Conservation (phyloP, 2,797 vertebrate species). For the Sciurus carolinensis region DNA sequence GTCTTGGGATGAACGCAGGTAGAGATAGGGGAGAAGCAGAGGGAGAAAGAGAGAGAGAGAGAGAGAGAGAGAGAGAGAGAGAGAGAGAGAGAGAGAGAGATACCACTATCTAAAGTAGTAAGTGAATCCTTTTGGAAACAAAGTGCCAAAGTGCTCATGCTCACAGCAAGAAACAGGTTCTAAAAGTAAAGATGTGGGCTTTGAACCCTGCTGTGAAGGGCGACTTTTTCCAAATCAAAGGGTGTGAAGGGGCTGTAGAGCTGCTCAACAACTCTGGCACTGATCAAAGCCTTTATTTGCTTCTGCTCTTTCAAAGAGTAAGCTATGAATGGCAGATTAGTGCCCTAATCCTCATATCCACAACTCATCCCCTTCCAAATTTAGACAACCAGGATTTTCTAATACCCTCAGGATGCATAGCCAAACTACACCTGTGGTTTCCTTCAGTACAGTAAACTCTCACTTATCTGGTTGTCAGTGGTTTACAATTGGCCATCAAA, state of each 20-base stretch:
- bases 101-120: background rate
- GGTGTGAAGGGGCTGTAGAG: conserved; percentile 2
- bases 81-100: background rate
- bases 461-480: background rate
- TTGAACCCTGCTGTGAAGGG: conserved; percentile 77
- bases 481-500: background rate
- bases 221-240: conserved; percentile 76
- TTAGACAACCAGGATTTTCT: conserved; percentile 46
- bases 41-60: background rate
- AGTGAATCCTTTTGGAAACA: conserved; percentile 71
- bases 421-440: background rate
- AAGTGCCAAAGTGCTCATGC: conserved; percentile 52
- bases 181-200: conserved; percentile 74
- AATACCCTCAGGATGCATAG: background rate
- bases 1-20: background rate
- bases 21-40: background rate
- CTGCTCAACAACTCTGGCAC: conserved; percentile 42
- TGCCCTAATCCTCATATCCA: conserved; percentile 53
- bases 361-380: conserved; percentile 48
- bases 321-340: conserved; percentile 65
- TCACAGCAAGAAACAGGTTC: conserved; percentile 74
- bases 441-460: conserved; percentile 20
- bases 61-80: background rate
- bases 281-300: conserved; percentile 82
- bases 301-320: conserved; percentile 75